A percentile compares a stretch with the other conserved stretches of the same genome.
Conservation (phyloP, 1,140 invertebrate species). For the Formica exsecta region DNA sequence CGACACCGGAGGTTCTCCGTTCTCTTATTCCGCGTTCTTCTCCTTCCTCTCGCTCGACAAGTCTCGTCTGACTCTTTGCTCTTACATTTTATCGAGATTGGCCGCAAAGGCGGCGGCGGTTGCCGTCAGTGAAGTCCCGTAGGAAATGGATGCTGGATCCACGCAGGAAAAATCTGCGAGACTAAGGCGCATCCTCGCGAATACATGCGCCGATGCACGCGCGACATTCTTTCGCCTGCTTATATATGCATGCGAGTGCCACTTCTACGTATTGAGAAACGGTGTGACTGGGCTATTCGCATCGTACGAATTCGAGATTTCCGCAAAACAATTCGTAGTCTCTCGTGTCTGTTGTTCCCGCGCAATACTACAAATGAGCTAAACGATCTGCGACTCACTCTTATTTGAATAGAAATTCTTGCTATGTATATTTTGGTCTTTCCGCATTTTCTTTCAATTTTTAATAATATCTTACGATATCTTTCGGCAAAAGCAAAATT, state of each 20-base stretch:
- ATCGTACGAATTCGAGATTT: slow-evolving; percentile 46
- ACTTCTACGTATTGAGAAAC: slow-evolving; percentile 62
- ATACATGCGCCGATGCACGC: slow-evolving; percentile 50
- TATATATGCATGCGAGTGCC: slow-evolving; percentile 56
- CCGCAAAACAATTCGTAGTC: background rate
- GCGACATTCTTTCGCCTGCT: slow-evolving; percentile 24
- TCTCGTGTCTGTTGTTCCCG: slow-evolving; percentile 30
- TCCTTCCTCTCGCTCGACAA: slow-evolving; percentile 53
- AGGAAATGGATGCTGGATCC: slow-evolving; percentile 71
- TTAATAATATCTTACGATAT: background rate
- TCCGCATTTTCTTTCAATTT: background rate
- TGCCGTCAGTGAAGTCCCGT: slow-evolving; percentile 65
- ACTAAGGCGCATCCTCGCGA: slow-evolving; percentile 41
- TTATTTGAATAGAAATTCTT: slow-evolving; percentile 53
- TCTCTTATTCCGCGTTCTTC: background rate
- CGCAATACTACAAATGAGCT: slow-evolving; percentile 40
- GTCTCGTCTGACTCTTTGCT: slow-evolving; percentile 70
- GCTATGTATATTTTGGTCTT: background rate
- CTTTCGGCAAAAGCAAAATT: background rate
- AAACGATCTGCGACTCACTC: slow-evolving; percentile 49
- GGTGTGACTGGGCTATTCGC: slow-evolving; percentile 40
- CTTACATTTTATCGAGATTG: slow-evolving; percentile 79
- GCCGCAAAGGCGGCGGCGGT: slow-evolving; percentile 54
- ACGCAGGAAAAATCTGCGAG: slow-evolving; percentile 50
- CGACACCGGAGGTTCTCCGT: background rate